phyloP scores from a whole-genome alignment of 1,140 invertebrate genomes.

The Pseudomyrmex sp. region DNA sequence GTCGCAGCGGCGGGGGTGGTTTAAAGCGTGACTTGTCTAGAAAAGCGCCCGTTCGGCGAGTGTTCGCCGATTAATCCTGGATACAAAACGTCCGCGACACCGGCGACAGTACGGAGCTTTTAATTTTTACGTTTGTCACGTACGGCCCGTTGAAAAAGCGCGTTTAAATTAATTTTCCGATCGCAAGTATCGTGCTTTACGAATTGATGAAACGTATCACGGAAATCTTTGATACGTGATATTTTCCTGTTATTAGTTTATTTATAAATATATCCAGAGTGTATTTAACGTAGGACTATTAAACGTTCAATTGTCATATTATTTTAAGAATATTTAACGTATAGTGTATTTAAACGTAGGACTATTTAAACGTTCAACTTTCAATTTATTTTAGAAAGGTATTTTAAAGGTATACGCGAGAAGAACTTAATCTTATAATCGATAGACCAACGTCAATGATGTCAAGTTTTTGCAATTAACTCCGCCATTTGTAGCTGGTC shows the following conservation, averaged over 20 bases:
- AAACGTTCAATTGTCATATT: too few species aligned
- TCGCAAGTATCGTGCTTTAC: neutral
- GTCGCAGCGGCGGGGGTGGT: constrained; percentile 33
- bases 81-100: constrained; percentile 33
- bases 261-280: too few species aligned
- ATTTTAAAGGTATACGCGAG: too few species aligned
- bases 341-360: too few species aligned
- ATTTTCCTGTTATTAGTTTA: neutral
- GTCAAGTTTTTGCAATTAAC: neutral
- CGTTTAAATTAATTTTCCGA: constrained; percentile 38
- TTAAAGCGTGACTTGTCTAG: constrained; percentile 40
- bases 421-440: too few species aligned
- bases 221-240: neutral
- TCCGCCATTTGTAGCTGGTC: neutral
- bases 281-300: too few species aligned
- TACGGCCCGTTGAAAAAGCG: constrained; percentile 24
- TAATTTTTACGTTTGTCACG: constrained; percentile 56
- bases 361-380: too few species aligned
- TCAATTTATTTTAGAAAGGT: too few species aligned
- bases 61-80: constrained; percentile 48
- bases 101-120: constrained; percentile 28
- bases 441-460: neutral
- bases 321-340: too few species aligned
- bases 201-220: constrained; percentile 25
- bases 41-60: constrained; percentile 15